phyloP scores from a whole-genome alignment of 2,113 vertebrate genomes.

The Oryzias celebensis region DNA sequence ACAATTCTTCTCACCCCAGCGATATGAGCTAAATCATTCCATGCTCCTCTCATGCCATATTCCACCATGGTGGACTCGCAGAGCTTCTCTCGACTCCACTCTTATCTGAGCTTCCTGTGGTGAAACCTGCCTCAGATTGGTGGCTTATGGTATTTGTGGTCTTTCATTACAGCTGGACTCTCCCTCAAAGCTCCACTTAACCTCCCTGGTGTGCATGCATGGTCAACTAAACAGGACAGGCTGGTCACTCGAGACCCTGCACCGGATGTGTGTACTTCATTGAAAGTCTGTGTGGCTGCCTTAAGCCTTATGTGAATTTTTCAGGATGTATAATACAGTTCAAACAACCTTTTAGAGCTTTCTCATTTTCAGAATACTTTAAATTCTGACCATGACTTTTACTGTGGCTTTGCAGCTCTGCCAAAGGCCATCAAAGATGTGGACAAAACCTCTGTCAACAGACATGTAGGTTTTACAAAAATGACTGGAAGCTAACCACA shows the following conservation, averaged over 20 bases:
- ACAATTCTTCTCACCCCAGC: slow-evolving; percentile 44
- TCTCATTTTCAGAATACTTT: no score
- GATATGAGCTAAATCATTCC: slow-evolving; percentile 25
- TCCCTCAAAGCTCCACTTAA: slow-evolving; percentile 63
- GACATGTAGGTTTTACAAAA: no score
- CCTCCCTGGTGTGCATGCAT: slow-evolving; percentile 34
- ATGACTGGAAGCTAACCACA: no score
- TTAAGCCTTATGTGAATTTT: neutral
- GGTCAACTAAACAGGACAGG: slow-evolving; percentile 17
- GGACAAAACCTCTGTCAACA: no score
- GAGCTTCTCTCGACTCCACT: slow-evolving; percentile 20
- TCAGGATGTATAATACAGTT: slow-evolving; percentile 1
- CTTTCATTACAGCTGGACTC: slow-evolving; percentile 58
- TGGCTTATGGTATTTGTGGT: slow-evolving; percentile 58
- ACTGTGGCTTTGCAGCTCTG: no score
- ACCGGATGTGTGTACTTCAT: neutral
- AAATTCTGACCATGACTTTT: no score
- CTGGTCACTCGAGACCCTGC: slow-evolving; percentile 1
- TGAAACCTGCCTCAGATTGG: slow-evolving; percentile 44
- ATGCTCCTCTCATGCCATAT: slow-evolving; percentile 34
- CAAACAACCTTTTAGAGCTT: neutral
- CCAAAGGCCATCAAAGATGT: no score
- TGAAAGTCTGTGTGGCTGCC: neutral
- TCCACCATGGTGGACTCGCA: slow-evolving; percentile 1
- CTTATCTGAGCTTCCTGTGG: slow-evolving; percentile 49